phyloP scores from a whole-genome alignment of 1,140 invertebrate species.

The Laupala kohalensis region DNA sequence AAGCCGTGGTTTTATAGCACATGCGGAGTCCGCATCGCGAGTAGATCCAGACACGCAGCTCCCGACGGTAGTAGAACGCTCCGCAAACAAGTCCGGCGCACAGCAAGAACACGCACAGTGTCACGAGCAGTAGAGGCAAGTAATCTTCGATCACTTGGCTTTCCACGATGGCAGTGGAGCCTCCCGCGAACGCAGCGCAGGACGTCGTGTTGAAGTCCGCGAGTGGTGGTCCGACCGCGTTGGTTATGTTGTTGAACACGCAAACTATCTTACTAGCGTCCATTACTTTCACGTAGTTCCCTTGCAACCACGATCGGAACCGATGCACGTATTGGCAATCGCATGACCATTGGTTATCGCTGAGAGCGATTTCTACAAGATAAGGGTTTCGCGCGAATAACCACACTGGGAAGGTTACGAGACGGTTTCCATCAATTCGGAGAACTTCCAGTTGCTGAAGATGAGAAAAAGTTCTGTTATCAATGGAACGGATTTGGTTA shows the following conservation, averaged over 20 bases:
- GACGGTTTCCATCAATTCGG: slow-evolving; percentile 69
- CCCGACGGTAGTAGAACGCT: slow-evolving; percentile 69
- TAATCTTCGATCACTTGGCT: slow-evolving; percentile 61
- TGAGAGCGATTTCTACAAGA: slow-evolving; percentile 61
- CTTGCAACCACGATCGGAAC: slow-evolving; percentile 61
- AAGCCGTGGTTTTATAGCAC: slow-evolving; percentile 53
- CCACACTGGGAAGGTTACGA: slow-evolving; percentile 67
- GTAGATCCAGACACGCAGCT: slow-evolving; percentile 81
- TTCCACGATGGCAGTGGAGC: slow-evolving; percentile 40
- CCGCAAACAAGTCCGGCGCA: slow-evolving; percentile 55
- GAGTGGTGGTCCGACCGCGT: slow-evolving; percentile 40
- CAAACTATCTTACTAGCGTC: slow-evolving; percentile 25
- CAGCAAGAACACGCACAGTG: slow-evolving; percentile 53
- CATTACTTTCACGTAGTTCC: slow-evolving; percentile 43
- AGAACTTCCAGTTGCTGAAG: slow-evolving; percentile 70
- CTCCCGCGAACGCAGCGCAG: slow-evolving; percentile 40
- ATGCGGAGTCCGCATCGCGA: slow-evolving; percentile 74
- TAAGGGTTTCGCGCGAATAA: slow-evolving; percentile 56
- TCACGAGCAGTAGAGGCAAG: slow-evolving; percentile 59
- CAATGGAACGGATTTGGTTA: slow-evolving; percentile 70
- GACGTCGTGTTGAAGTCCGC: slow-evolving; percentile 54
- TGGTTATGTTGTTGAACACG: slow-evolving; percentile 22
- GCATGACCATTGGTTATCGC: slow-evolving; percentile 69
- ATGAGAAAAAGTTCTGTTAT: slow-evolving; percentile 70
- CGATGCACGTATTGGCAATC: slow-evolving; percentile 70